Evolutionary conservation across 2,888 invertebrate species (phyloP), one percentile per base, ranked within the genome.

Genomic region (Bimastos eiseni): DNA sequence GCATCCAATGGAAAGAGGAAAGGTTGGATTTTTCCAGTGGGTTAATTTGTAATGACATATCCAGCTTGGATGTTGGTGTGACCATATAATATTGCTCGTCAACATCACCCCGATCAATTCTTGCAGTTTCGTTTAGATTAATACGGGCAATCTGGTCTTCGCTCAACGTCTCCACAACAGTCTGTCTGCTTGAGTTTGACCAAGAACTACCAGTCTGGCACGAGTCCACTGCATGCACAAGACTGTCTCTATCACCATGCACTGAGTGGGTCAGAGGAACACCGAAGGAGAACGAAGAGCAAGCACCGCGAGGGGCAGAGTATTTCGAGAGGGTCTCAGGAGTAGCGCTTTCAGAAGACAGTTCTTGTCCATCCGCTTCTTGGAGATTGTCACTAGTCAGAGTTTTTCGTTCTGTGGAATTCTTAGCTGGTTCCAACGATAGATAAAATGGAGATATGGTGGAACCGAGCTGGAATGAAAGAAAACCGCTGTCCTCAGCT

Each of bases 111-210:
- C 30, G 13, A n/a, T 70, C 70, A 70, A n/a, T 70, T 70, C 30
- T n/a, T n/a, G n/a, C 4, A 17, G n/a, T n/a, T 30, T 70, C n/a
- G n/a, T n/a, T 13, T 70, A n/a, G 70, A 70, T n/a, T 70, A n/a
- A 70, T 30, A 70, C 70, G 70, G 70, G 70, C 70, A 70, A 70
- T 70, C n/a, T 70, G 70, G 5, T 70, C n/a, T 70, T 70, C 70
- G 11, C n/a, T 70, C 70, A 13, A n/a, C 70, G n/a, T 34, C 0
- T 86, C 36, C 21, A 86, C 24, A 86, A 86, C 86, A 86, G 86
- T 86, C 36, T 86, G 37, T 37, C 86, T 86, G 86, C 86, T 86
- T 33, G 86, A 86, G 37, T 86, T 86, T 37, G 86, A 86, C 86
- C 86, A 86, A 17, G 37, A 37, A 86, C 86, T 86, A 8, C 86